Evolutionary conservation across 2,888 invertebrate genomes (phyloP).

Genomic region (Pyrocoelia pectoralis): DNA sequence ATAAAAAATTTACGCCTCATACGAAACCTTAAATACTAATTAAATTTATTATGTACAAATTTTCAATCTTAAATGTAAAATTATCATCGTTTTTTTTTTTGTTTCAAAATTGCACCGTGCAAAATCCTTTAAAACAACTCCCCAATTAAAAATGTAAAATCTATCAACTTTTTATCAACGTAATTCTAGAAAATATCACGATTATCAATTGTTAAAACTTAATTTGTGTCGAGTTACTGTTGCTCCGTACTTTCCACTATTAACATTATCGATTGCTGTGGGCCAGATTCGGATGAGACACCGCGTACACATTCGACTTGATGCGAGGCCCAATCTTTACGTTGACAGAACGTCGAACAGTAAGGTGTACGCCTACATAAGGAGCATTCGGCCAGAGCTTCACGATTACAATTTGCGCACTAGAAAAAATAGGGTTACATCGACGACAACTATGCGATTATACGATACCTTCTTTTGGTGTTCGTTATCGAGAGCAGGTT

Average conservation of each 20-base stretch:
- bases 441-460: too few relatives aligned
- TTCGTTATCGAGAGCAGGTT: conserved; percentile 67
- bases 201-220: conserved; percentile 6
- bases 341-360: conserved; percentile 89
- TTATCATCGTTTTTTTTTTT: too few relatives aligned
- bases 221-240: conserved; percentile 52
- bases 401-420: conserved; percentile 91
- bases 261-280: conserved; percentile 82
- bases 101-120: too few relatives aligned
- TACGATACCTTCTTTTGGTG: conserved; percentile 79
- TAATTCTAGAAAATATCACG: conserved; percentile 7
- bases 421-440: conserved; percentile 51
- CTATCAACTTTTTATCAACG: neutral
- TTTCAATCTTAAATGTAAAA: too few relatives aligned
- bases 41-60: too few relatives aligned
- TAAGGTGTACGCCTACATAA: conserved; percentile 86
- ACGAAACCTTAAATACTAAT: too few relatives aligned
- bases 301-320: conserved; percentile 84
- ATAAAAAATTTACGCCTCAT: too few relatives aligned
- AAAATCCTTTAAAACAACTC: too few relatives aligned
- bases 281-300: conserved; percentile 64
- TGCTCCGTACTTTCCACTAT: conserved; percentile 81
- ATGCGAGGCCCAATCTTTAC: conserved; percentile 88
- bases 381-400: conserved; percentile 87
- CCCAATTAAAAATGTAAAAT: neutral